Conservation (phyloP, 1,140 invertebrate genomes). For the Ceratosolen fusciceps region DNA sequence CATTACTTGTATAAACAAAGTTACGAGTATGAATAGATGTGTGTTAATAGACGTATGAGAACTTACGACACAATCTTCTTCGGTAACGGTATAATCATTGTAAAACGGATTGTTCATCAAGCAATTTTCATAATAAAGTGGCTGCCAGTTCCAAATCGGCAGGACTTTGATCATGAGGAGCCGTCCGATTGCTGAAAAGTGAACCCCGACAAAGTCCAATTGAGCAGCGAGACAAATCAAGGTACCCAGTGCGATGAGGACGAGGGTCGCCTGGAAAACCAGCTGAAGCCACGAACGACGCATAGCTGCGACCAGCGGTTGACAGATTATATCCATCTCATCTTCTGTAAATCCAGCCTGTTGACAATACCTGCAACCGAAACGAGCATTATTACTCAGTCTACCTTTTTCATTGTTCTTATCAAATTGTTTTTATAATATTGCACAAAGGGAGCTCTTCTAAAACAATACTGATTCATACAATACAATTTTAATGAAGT, state of each 20-base stretch:
- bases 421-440: too few species aligned
- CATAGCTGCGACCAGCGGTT: slow-evolving; percentile 75
- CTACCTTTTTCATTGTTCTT: too few species aligned
- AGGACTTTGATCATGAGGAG: slow-evolving; percentile 79
- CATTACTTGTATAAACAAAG: too few species aligned
- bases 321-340: slow-evolving; percentile 79
- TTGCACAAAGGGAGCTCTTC: too few species aligned
- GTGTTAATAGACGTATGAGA: background rate
- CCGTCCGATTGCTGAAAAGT: slow-evolving; percentile 75
- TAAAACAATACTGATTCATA: too few species aligned
- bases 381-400: too few species aligned
- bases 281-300: slow-evolving; percentile 75
- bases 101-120: slow-evolving; percentile 79
- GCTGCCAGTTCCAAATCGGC: slow-evolving; percentile 86
- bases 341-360: slow-evolving; percentile 78
- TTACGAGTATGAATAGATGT: too few species aligned
- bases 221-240: slow-evolving; percentile 68
- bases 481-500: too few species aligned
- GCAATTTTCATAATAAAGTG: slow-evolving; percentile 81
- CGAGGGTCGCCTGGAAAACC: slow-evolving; percentile 69
- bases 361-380: slow-evolving; percentile 74
- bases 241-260: slow-evolving; percentile 68
- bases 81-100: slow-evolving; percentile 68
- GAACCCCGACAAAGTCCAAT: slow-evolving; percentile 72
- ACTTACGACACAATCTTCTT: slow-evolving; percentile 75